These are phyloP conservation scores for Pogonomyrmex californicus DNA, from an alignment of 1,140 invertebrate genomes.

Conservation along the genomic window DNA sequence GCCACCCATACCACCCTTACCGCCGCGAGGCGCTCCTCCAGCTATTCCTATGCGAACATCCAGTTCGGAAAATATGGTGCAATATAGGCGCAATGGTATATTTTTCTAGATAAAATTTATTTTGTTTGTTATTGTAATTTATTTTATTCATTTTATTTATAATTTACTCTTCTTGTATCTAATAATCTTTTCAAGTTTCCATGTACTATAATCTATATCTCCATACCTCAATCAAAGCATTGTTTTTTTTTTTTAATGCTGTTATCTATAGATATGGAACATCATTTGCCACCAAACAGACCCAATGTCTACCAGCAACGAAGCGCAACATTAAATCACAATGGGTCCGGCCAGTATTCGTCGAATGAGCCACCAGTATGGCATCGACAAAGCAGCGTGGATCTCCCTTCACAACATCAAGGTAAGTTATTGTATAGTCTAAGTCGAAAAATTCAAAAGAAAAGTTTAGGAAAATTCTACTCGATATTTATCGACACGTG, in stretches of 20 bases:
- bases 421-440: slow-evolving; percentile 74
- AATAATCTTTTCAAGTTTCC: background rate
- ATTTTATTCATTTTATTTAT: too few relatives aligned
- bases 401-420: slow-evolving; percentile 81
- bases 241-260: slow-evolving; percentile 23
- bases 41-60: slow-evolving; percentile 85
- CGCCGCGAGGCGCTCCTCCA: slow-evolving; percentile 87
- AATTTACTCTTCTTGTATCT: background rate
- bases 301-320: slow-evolving; percentile 83
- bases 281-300: slow-evolving; percentile 77
- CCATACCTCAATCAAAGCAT: background rate
- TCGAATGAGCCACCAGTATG: slow-evolving; percentile 78
- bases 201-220: background rate
- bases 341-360: slow-evolving; percentile 83
- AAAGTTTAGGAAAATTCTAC: slow-evolving; percentile 39
- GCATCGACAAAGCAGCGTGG: slow-evolving; percentile 81
- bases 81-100: slow-evolving; percentile 82
- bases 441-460: slow-evolving; percentile 18
- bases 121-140: background rate
- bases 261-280: slow-evolving; percentile 78
- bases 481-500: slow-evolving; percentile 48
- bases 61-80: slow-evolving; percentile 81
- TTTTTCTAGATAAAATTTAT: background rate
- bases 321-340: slow-evolving; percentile 82
- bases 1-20: slow-evolving; percentile 88